phyloP scores from a whole-genome alignment of 37 sponge, comb jelly and placozoan genomes.

The Cliona cf. orientalis region DNA sequence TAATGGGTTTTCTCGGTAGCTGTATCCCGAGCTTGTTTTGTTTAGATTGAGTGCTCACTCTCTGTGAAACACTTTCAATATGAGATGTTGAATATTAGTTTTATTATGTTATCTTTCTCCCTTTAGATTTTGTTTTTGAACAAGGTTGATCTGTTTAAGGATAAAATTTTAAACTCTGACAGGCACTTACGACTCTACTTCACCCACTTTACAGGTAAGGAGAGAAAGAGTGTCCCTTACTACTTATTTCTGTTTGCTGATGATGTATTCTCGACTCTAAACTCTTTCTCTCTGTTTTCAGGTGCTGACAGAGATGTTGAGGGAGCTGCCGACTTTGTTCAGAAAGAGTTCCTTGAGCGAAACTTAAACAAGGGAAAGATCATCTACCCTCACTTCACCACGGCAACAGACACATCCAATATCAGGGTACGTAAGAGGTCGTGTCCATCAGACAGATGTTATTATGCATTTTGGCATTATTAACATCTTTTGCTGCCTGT shows the following conservation, averaged over 20 bases:
- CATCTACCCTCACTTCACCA: slow-evolving; percentile 96
- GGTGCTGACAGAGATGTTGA: slow-evolving; percentile 92
- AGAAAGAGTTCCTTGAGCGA: slow-evolving; percentile 73
- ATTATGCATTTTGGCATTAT: too few species aligned
- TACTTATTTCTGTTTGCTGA: too few species aligned
- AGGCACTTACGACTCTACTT: slow-evolving; percentile 92
- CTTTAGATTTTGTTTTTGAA: slow-evolving; percentile 95
- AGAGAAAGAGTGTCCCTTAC: too few species aligned
- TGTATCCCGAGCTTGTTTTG: too few species aligned
- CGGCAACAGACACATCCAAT: slow-evolving; percentile 95
- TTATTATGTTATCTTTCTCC: neutral
- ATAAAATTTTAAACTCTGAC: slow-evolving; percentile 87
- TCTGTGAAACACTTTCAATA: too few species aligned
- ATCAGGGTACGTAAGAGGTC: slow-evolving; percentile 75
- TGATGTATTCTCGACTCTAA: too few species aligned
- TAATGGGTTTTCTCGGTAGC: too few species aligned
- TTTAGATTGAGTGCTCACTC: too few species aligned
- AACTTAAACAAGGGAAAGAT: slow-evolving; percentile 92
- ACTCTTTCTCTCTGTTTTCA: too few species aligned
- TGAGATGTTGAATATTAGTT: too few species aligned
- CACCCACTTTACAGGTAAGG: slow-evolving; percentile 83
- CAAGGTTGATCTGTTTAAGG: slow-evolving; percentile 92
- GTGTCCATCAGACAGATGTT: too few species aligned
- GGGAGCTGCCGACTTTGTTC: slow-evolving; percentile 81
- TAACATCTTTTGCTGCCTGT: too few species aligned